Percentiles rank a stretch among this genome's conserved stretches.
These are phyloP conservation scores for Tychaedon coryphoeus DNA, from an alignment of 2,113 vertebrate genomes.

Conservation along the genomic window DNA sequence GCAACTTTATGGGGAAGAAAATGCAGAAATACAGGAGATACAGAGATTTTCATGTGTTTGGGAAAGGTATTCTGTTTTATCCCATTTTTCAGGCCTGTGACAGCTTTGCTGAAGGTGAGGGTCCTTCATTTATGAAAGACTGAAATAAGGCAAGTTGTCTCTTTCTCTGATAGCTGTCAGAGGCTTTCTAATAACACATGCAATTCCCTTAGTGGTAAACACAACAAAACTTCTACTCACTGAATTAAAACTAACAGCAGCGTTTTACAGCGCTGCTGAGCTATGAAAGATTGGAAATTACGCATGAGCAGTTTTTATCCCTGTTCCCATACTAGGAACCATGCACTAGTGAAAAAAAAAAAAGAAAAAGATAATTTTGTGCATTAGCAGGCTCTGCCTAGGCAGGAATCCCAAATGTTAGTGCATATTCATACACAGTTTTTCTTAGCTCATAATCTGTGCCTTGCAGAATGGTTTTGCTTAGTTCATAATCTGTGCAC, in stretches of 20 bases:
- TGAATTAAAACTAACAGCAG: neutral
- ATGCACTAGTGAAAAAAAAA: neutral
- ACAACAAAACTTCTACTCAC: slow-evolving; percentile 1
- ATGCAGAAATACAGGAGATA: neutral
- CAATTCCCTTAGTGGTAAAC: slow-evolving; percentile 20
- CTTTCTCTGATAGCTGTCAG: neutral
- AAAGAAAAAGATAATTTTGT: neutral
- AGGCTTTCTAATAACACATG: neutral
- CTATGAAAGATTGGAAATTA: slow-evolving; percentile 34
- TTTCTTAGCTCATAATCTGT: neutral
- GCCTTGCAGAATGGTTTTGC: neutral
- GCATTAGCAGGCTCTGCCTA: neutral
- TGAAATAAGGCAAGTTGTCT: neutral
- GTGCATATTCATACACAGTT: neutral
- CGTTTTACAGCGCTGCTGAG: neutral
- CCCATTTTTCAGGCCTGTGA: neutral
- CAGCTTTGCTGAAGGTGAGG: neutral
- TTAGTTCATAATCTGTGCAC: neutral
- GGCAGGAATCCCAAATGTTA: slow-evolving; percentile 22
- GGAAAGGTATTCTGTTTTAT: neutral
- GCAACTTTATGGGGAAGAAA: neutral
- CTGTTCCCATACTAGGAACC: neutral
- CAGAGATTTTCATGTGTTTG: neutral
- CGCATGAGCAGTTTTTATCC: slow-evolving; percentile 1
- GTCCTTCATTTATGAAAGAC: neutral